Conservation (phyloP, 2,797 vertebrate species). For the Dromococcyx pavoninus region DNA sequence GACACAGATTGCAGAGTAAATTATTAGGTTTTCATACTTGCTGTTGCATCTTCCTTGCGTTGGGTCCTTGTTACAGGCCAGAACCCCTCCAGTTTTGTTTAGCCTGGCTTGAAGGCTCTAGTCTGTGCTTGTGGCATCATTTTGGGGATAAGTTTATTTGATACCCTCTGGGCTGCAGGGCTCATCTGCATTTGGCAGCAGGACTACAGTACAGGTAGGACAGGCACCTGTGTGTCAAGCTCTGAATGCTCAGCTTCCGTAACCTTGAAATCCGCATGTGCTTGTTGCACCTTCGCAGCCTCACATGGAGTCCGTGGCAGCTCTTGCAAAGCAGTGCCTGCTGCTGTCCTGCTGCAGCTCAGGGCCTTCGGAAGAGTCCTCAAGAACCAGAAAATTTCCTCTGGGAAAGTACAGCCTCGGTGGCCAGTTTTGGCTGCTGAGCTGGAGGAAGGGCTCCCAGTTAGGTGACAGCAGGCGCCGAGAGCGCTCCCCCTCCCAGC, state of each 20-base stretch:
- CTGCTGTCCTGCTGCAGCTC: background rate
- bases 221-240: background rate
- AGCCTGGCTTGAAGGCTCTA: background rate
- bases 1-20: background rate
- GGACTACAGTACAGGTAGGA: background rate
- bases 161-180: background rate
- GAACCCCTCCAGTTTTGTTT: background rate
- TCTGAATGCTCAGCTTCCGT: background rate
- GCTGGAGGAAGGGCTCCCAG: background rate
- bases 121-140: background rate
- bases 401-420: background rate
- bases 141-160: background rate
- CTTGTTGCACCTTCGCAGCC: background rate
- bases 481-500: background rate
- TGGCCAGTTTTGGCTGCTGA: background rate
- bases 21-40: background rate
- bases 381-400: background rate
- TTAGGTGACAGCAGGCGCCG: background rate
- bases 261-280: fast-evolving
- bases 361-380: background rate
- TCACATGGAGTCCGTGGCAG: background rate
- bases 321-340: background rate
- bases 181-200: background rate
- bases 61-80: background rate
- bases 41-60: background rate